A percentile compares a stretch with the other conserved stretches of the same genome.
Conservation (phyloP, 2,888 invertebrate genomes). For the Tortricodes alternella region DNA sequence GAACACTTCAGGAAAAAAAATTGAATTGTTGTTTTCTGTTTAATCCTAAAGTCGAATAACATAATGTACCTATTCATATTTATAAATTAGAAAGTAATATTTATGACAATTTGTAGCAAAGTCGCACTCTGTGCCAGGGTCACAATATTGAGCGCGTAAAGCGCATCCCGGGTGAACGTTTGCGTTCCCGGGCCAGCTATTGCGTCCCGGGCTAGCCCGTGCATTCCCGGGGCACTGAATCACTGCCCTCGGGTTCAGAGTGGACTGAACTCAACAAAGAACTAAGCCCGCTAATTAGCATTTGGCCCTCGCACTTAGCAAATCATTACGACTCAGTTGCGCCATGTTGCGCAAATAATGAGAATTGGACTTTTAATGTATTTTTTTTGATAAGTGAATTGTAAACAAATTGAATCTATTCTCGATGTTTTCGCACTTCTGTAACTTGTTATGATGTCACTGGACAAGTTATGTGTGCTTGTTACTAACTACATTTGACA, state of each 20-base stretch:
- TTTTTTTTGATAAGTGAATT: too few species aligned
- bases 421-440: slow-evolving; percentile 7
- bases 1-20: too few species aligned
- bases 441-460: slow-evolving; percentile 8
- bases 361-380: too few species aligned
- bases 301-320: slow-evolving; percentile 43
- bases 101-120: too few species aligned
- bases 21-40: too few species aligned
- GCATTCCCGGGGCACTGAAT: slow-evolving; percentile 40
- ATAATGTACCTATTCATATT: too few species aligned
- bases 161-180: background rate
- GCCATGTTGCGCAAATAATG: slow-evolving; percentile 17
- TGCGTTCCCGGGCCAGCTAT: background rate
- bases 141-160: slow-evolving; percentile 10
- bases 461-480: slow-evolving; percentile 1
- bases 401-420: too few species aligned
- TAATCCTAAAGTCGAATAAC: too few species aligned
- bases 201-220: background rate
- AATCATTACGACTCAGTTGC: slow-evolving; percentile 26
- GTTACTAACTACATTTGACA: slow-evolving; percentile 12
- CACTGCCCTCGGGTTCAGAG: slow-evolving; percentile 52
- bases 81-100: too few species aligned
- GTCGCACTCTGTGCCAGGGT: background rate
- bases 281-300: slow-evolving; percentile 53
- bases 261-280: slow-evolving; percentile 55